These are phyloP conservation scores for Callaeas wilsoni DNA, from an alignment of 2,113 vertebrate genomes.

Conservation along the genomic window DNA sequence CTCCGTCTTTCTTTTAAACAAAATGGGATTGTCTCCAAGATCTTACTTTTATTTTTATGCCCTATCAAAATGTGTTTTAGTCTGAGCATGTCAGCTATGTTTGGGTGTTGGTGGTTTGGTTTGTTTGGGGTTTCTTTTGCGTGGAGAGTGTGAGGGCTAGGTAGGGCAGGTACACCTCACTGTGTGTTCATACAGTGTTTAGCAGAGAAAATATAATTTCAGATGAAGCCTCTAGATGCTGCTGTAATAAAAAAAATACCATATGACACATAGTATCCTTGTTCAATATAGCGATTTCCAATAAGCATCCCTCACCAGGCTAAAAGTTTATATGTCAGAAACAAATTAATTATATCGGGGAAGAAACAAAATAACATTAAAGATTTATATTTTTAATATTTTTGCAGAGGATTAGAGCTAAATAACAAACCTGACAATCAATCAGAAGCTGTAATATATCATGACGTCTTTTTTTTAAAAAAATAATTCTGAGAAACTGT, in stretches of 20 bases:
- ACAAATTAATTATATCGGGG: not conserved
- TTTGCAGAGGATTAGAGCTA: not conserved
- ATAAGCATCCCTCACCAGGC: not conserved
- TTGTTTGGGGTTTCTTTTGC: not conserved
- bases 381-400: not conserved
- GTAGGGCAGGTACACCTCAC: not conserved
- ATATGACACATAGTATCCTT: not conserved
- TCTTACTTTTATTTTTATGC: not conserved
- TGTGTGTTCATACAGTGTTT: not conserved
- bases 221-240: conserved; percentile 46
- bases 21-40: not conserved
- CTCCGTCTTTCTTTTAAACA: not conserved
- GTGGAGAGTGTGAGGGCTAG: rapidly evolving
- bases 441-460: not conserved
- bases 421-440: not conserved
- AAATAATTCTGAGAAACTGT: not conserved
- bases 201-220: conserved; percentile 1
- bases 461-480: not conserved
- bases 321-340: not conserved
- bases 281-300: not conserved
- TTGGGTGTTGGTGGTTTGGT: not conserved
- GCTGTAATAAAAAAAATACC: conserved; percentile 40
- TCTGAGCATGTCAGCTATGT: not conserved
- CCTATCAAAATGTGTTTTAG: not conserved
- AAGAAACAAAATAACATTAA: not conserved